Percentiles rank a stretch among this genome's conserved stretches.
Evolutionary conservation across 1,140 invertebrate species (phyloP).

Genomic region (Chelonus insularis): DNA sequence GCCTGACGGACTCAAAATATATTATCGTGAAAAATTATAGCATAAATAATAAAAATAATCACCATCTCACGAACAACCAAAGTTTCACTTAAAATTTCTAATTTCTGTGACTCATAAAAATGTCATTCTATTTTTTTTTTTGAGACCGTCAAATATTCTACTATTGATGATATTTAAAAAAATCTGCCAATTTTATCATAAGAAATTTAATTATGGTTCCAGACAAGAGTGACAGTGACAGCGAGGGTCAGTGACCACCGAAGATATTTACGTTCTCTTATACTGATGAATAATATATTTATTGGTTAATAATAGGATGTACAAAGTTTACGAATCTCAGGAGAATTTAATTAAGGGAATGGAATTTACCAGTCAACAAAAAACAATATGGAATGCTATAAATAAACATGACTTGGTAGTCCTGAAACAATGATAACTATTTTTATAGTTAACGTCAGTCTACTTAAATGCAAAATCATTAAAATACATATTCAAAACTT

Average conservation of each 20-base stretch:
- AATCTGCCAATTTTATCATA: constrained; percentile 20
- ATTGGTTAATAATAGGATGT: background rate
- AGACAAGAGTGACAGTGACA: constrained; percentile 92
- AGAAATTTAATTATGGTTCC: constrained; percentile 50
- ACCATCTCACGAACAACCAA: too few relatives aligned
- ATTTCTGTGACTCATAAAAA: too few relatives aligned
- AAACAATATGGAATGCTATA: too few relatives aligned
- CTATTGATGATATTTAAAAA: background rate
- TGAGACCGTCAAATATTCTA: too few relatives aligned
- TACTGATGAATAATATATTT: background rate
- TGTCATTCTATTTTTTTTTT: too few relatives aligned
- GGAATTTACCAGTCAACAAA: too few relatives aligned
- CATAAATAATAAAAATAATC: constrained; percentile 31
- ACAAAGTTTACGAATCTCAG: background rate
- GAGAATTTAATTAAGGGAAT: background rate
- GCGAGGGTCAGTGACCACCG: constrained; percentile 76
- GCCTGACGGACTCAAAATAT: background rate
- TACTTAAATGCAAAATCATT: too few relatives aligned
- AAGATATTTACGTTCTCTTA: constrained; percentile 5
- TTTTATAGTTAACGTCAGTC: too few relatives aligned
- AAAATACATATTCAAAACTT: too few relatives aligned
- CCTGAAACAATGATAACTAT: too few relatives aligned
- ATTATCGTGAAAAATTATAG: constrained; percentile 2
- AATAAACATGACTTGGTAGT: too few relatives aligned
- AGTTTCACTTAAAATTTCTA: background rate